Base-by-base conservation (phyloP, 2,888 invertebrate species). In the Sinotaia quadrata region DNA sequence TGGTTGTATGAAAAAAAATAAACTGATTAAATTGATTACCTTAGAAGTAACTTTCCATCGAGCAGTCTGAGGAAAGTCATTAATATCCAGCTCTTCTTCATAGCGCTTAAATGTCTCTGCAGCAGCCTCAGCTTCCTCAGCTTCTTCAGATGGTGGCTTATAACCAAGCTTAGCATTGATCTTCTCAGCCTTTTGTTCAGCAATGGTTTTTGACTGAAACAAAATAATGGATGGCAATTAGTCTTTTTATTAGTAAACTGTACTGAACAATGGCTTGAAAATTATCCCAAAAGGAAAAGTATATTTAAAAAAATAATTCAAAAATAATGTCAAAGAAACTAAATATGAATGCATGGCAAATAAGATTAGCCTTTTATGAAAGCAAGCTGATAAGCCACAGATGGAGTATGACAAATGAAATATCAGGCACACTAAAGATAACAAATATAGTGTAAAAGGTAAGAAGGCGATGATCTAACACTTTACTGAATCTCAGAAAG, bases 1-100 rank as follows among this genome's bases (percentile, higher is more conserved):
- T n/a, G n/a, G n/a, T n/a, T n/a, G n/a, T n/a, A n/a, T n/a, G n/a
- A n/a, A n/a, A n/a, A n/a, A n/a, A n/a, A n/a, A n/a, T n/a, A n/a
- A n/a, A n/a, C n/a, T n/a, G n/a, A n/a, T n/a, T 18, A 54, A 24
- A 24, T 18, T 10, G 2, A 78, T 63, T 34, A 93, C 93, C 92
- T 96, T 97, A 77, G 96, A 96, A 5, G 98, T 99, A 68, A 99
- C 97, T 78, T 97, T 92, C 97, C 97, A 99, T 70, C 99, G 91
- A 0, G 98, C 98, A 87, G 98, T 98, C 85, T 99, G 99, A 34
- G 99, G 99, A 90, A 99, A 99, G 89, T 99, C 99, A 87, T 99
- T 99, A 85, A 99, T 99, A 90, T 99, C 99, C 78, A 99, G 90
- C 87, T 99, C 99, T 80, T 98, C 98, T 89, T 99, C 99, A 88